Evolutionary conservation across 1,140 invertebrate species (phyloP).

Genomic region (Drosophila malerkotliana): DNA sequence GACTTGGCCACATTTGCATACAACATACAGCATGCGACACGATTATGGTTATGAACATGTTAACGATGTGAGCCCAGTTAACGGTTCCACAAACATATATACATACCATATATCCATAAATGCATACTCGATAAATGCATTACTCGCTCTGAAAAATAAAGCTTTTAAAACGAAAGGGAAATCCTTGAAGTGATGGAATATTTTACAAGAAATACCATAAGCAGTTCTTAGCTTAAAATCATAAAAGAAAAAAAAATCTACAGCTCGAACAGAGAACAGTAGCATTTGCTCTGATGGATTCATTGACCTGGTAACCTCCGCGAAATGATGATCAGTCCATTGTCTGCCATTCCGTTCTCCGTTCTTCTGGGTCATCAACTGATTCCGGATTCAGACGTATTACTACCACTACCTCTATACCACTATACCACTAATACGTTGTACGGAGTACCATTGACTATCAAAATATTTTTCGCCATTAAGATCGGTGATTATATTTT

Average conservation of each 20-base stretch:
- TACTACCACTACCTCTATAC: too few species aligned
- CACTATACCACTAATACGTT: slow-evolving; percentile 1
- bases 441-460: slow-evolving; percentile 33
- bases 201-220: neutral
- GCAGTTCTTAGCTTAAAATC: too few species aligned
- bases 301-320: slow-evolving; percentile 51
- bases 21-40: slow-evolving; percentile 6
- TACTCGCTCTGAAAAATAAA: neutral
- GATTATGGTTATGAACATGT: slow-evolving; percentile 35
- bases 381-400: neutral
- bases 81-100: slow-evolving; percentile 3
- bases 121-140: neutral
- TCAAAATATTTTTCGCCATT: slow-evolving; percentile 74
- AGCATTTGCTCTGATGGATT: slow-evolving; percentile 23
- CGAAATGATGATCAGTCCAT: slow-evolving; percentile 14
- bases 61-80: slow-evolving; percentile 14
- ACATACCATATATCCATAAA: neutral
- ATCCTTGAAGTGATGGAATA: slow-evolving; percentile 7
- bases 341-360: slow-evolving; percentile 12
- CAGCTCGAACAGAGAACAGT: neutral
- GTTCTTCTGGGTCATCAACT: slow-evolving; percentile 46
- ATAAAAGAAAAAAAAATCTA: too few species aligned
- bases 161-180: slow-evolving; percentile 26
- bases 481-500: slow-evolving; percentile 66
- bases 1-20: slow-evolving; percentile 27